Percentiles rank a stretch among this genome's conserved stretches.
Evolutionary conservation across 2,113 vertebrate genomes (phyloP).

Genomic region (Psilopogon haemacephalus): DNA sequence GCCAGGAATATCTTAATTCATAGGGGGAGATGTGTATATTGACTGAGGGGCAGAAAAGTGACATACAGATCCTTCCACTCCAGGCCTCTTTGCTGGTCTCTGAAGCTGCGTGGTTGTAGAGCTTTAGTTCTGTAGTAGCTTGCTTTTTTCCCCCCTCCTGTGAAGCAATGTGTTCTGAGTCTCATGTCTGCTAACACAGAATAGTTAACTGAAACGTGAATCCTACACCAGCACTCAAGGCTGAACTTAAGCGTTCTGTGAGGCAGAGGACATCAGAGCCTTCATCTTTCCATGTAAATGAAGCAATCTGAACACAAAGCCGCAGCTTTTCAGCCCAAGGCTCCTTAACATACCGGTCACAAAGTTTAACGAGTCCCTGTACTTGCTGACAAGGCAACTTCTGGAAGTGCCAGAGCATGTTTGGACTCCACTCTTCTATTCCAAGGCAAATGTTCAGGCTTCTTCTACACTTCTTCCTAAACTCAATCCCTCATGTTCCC

Average conservation of each 20-base stretch:
- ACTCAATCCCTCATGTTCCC: not conserved
- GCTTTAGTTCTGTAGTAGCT: not conserved
- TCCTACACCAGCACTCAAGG: not conserved
- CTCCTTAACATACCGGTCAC: not conserved
- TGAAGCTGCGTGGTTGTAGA: not conserved
- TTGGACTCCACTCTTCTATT: not conserved
- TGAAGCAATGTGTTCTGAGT: not conserved
- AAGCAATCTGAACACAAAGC: not conserved
- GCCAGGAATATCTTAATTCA: not conserved
- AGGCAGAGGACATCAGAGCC: not conserved
- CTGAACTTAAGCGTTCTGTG: not conserved
- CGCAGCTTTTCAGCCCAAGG: not conserved
- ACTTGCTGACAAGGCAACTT: not conserved
- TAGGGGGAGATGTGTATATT: not conserved
- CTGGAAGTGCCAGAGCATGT: not conserved
- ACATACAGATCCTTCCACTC: not conserved
- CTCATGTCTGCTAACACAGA: not conserved
- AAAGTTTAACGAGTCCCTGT: not conserved
- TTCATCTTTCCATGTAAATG: not conserved
- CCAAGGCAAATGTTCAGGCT: not conserved
- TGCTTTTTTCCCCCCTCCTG: not conserved
- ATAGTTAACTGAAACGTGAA: not conserved
- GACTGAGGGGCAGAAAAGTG: not conserved
- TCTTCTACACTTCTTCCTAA: not conserved
- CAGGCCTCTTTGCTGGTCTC: not conserved